Evolutionary conservation across 2,113 vertebrate genomes (phyloP).

Genomic region (Laticauda laticaudata): DNA sequence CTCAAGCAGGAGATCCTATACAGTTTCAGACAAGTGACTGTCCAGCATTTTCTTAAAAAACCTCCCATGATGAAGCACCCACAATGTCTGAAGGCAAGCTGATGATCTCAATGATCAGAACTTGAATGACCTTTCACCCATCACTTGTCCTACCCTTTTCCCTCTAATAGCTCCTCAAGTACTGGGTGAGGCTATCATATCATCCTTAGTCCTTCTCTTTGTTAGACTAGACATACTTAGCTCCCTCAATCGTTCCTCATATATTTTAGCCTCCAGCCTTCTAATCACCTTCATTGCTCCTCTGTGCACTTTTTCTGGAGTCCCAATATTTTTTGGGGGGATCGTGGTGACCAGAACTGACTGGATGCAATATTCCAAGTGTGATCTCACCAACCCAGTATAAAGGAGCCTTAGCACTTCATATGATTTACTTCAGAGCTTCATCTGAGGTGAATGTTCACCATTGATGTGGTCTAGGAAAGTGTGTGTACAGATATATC

Average conservation of each 20-base stretch:
- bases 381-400: not conserved
- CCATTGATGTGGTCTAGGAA: not conserved
- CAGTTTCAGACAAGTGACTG: too few relatives aligned
- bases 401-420: not conserved
- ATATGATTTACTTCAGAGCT: not conserved
- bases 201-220: not conserved
- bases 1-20: too few relatives aligned
- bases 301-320: too few relatives aligned
- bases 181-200: too few relatives aligned
- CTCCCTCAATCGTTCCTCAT: not conserved
- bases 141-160: not conserved
- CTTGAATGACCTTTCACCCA: not conserved
- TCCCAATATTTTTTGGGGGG: too few relatives aligned
- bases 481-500: not conserved
- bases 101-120: not conserved
- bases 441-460: conserved; percentile 8
- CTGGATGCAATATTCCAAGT: not conserved
- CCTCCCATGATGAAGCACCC: too few relatives aligned
- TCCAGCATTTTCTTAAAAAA: too few relatives aligned
- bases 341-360: not conserved
- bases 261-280: not conserved
- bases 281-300: not conserved
- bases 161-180: not conserved
- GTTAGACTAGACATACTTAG: not conserved
- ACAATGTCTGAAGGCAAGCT: too few relatives aligned